phyloP scores from a whole-genome alignment of 2,888 invertebrate genomes.

The Eremobia ochroleuca region DNA sequence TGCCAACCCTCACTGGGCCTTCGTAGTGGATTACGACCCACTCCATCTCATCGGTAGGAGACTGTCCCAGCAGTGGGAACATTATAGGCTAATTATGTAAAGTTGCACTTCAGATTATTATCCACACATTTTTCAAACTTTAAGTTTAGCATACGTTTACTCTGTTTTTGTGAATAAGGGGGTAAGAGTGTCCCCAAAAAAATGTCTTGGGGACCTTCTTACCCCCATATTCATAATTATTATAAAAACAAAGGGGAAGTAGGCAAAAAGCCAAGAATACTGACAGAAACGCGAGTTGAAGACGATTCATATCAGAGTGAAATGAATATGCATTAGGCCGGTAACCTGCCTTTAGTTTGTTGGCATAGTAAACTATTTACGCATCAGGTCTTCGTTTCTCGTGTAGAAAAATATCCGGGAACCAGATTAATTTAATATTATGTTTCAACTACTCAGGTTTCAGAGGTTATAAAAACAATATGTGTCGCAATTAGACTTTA shows the following conservation, averaged over 20 bases:
- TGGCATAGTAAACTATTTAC: not conserved
- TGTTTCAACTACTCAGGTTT: not conserved
- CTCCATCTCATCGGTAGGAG: too few relatives aligned
- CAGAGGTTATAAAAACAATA: not conserved
- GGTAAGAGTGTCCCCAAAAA: not conserved
- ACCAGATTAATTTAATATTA: not conserved
- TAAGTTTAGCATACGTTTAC: not conserved
- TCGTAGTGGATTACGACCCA: too few relatives aligned
- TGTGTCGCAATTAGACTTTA: not conserved
- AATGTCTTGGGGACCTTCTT: too few relatives aligned
- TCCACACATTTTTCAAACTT: not conserved
- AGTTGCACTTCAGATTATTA: not conserved
- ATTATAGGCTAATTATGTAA: too few relatives aligned
- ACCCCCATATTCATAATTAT: not conserved
- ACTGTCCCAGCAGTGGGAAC: too few relatives aligned
- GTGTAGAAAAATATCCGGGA: not conserved
- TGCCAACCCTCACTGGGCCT: too few relatives aligned
- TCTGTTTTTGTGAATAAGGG: not conserved
- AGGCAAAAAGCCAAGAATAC: slow-evolving; percentile 10
- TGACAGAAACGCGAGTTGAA: not conserved
- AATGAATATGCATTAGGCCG: slow-evolving; percentile 30
- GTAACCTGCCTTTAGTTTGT: not conserved
- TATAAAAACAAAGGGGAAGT: slow-evolving; percentile 11
- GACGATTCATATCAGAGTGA: slow-evolving; percentile 27
- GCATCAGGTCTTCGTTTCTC: not conserved